Evolutionary conservation across 2,113 vertebrate genomes (phyloP), one percentile per base, ranked within the genome.

Genomic region (Lynx canadensis): DNA sequence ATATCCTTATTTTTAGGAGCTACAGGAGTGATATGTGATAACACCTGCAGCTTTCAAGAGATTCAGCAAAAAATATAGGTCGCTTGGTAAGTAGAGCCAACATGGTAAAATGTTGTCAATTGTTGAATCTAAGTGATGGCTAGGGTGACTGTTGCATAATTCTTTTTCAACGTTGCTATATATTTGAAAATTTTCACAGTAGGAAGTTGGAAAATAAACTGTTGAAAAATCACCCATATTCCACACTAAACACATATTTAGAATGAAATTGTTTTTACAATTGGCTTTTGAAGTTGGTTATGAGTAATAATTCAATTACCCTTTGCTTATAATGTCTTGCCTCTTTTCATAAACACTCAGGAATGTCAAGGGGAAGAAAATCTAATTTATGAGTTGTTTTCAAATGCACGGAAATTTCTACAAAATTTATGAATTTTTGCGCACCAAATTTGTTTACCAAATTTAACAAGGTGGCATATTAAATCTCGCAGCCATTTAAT

Each of bases 41-140:
- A 71, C 45, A n/a, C 80, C 55, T 81, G 55, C 8, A 92, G 80
- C 18, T 66, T 65, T 94, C 8, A 71, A 78, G 31, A 68, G 81
- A 60, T 57, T 90, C 50, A 41, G 76, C 80, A 90, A 87, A 95
- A 94, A 41, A 41, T 68, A 74, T 79, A 73, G 83, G 23, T 84
- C 29, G 10, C n/a, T 41, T 66, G 60, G 83, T 91, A 82, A 90
- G 48, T 74, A 74, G 86, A 86, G 33, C 16, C 55, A 90, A 90
- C 55, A 45, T 48, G 79, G 68, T 14, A 91, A 79, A 93, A 95
- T 52, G 31, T 55, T 41, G 8, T 66, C 55, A 76, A 19, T 78
- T 48, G 38, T 74, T 15, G 41, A 29, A 45, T 76, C 29, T 48
- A 76, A 16, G 41, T 45, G 25, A 76, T 29, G 41, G 7, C 6